Evolutionary conservation across 1,140 invertebrate species (phyloP).

Genomic region (Pomacea maculata): DNA sequence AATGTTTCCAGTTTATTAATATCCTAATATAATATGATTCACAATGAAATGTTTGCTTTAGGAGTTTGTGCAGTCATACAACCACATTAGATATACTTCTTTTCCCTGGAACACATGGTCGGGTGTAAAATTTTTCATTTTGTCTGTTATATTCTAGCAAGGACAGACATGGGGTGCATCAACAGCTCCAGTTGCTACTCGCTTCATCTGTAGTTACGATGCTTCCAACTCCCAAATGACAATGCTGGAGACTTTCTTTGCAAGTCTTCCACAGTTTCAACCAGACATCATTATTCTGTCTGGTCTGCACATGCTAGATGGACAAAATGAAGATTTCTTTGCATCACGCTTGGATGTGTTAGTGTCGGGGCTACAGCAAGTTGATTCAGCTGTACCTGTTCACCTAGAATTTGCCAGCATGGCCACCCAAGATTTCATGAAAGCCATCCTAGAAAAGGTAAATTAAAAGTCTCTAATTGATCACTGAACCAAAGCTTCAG

Average conservation of each 20-base stretch:
- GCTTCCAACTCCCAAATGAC: conserved; percentile 60
- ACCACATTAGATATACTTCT: too few relatives aligned
- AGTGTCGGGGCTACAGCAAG: conserved; percentile 50
- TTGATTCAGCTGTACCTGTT: conserved; percentile 58
- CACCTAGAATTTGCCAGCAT: conserved; percentile 68
- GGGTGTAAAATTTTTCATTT: too few relatives aligned
- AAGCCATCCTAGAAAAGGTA: conserved; percentile 60
- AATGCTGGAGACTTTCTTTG: conserved; percentile 66
- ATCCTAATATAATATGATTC: too few relatives aligned
- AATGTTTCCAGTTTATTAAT: too few relatives aligned
- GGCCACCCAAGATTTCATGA: conserved; percentile 61
- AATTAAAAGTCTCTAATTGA: background rate
- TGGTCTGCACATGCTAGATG: conserved; percentile 66
- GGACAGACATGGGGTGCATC: conserved; percentile 63
- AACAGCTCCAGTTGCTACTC: conserved; percentile 62
- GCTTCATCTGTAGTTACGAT: conserved; percentile 68
- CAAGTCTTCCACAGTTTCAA: conserved; percentile 51
- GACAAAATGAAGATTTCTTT: conserved; percentile 57
- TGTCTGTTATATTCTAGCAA: conserved; percentile 18
- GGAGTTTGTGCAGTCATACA: too few relatives aligned
- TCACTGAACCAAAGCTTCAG: too few relatives aligned
- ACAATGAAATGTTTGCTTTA: too few relatives aligned
- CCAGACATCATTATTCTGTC: conserved; percentile 66
- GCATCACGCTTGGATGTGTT: conserved; percentile 57
- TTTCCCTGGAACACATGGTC: too few relatives aligned